Conservation (phyloP, 2,888 invertebrate genomes). For the Iselma pallidipennis region DNA sequence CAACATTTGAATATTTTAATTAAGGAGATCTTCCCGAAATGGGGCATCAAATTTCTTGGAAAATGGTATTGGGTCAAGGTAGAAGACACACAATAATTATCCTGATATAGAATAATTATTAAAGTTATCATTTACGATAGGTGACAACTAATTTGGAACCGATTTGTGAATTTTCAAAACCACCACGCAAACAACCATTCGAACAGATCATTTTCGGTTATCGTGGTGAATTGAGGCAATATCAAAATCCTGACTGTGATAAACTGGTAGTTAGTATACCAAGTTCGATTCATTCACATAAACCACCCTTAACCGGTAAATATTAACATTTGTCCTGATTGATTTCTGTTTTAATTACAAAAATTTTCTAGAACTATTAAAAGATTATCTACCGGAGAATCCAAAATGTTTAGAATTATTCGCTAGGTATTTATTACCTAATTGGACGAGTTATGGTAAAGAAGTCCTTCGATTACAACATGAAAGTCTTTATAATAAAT, state of each 20-base stretch:
- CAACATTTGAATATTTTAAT: constrained; percentile 70
- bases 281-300: constrained; percentile 92
- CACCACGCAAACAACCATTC: constrained; percentile 83
- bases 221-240: constrained; percentile 35
- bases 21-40: constrained; percentile 74
- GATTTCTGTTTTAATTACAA: constrained; percentile 7
- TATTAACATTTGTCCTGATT: too few relatives aligned
- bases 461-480: constrained; percentile 87
- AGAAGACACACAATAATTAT: too few relatives aligned
- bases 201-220: constrained; percentile 75
- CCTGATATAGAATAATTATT: too few relatives aligned
- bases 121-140: constrained; percentile 54
- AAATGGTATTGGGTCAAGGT: constrained; percentile 92
- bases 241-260: constrained; percentile 52
- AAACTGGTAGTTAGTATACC: constrained; percentile 81
- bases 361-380: constrained; percentile 61
- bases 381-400: constrained; percentile 60
- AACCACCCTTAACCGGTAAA: constrained; percentile 81
- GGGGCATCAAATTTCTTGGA: constrained; percentile 73
- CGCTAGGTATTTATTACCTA: constrained; percentile 85
- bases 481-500: constrained; percentile 56
- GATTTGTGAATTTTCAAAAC: constrained; percentile 68
- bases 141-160: constrained; percentile 70
- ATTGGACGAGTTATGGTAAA: constrained; percentile 83
- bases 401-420: constrained; percentile 84